Evolutionary conservation across 2,888 invertebrate genomes (phyloP).

Genomic region (Caprella mutica): DNA sequence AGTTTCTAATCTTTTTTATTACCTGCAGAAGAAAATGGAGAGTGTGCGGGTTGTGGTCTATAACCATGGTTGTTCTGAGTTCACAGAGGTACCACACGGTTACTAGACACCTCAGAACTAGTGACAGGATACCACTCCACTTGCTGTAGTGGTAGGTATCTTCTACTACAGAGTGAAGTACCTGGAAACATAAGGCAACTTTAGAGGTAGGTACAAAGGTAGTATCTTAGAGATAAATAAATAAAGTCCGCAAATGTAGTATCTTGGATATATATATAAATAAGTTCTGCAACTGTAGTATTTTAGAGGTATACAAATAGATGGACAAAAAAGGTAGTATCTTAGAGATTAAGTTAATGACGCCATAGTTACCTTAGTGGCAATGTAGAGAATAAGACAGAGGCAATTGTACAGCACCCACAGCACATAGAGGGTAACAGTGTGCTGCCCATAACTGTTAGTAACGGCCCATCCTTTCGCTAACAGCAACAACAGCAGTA

Average conservation of each 20-base stretch:
- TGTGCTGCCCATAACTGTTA: constrained; percentile 73
- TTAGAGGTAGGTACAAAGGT: too few relatives aligned
- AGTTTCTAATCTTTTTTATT: too few relatives aligned
- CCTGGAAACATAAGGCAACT: constrained; percentile 56
- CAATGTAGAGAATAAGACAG: constrained; percentile 82
- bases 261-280: too few relatives aligned
- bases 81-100: constrained; percentile 78
- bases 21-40: constrained; percentile 56
- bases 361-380: too few relatives aligned
- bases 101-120: constrained; percentile 69
- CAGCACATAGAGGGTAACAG: constrained; percentile 67
- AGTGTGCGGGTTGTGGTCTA: constrained; percentile 69
- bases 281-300: too few relatives aligned
- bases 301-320: too few relatives aligned
- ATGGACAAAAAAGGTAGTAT: too few relatives aligned
- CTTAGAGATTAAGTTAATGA: too few relatives aligned
- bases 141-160: constrained; percentile 96
- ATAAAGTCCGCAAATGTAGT: too few relatives aligned
- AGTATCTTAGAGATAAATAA: too few relatives aligned
- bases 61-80: constrained; percentile 61
- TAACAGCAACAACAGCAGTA: constrained; percentile 76
- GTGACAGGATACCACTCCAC: constrained; percentile 91
- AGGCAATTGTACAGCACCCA: constrained; percentile 87
- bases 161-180: constrained; percentile 88
- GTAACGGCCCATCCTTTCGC: constrained; percentile 98